Conservation (phyloP, 2,888 invertebrate genomes). For the Amphipyra berbera region DNA sequence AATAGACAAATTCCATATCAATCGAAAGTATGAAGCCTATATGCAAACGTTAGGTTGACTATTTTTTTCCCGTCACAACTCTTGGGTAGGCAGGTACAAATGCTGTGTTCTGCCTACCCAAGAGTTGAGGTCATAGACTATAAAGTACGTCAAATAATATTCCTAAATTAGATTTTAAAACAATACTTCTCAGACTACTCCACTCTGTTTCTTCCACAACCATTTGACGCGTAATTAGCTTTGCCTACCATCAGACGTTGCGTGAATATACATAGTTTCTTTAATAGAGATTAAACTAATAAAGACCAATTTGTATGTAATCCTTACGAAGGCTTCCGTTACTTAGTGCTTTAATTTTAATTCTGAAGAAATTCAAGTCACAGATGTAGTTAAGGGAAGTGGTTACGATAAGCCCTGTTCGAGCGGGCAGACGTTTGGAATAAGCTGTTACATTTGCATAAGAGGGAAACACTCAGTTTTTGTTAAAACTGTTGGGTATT, state of each 20-base stretch:
- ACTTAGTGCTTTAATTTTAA: constrained; percentile 47
- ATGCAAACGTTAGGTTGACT: no score
- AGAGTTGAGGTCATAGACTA: no score
- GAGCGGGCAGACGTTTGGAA: constrained; percentile 43
- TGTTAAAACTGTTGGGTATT: constrained; percentile 36
- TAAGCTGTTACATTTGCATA: constrained; percentile 53
- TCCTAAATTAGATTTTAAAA: no score
- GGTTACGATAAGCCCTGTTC: constrained; percentile 48
- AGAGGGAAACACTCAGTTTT: constrained; percentile 48
- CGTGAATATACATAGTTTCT: constrained; percentile 25
- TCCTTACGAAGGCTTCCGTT: constrained; percentile 15
- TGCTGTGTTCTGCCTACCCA: no score
- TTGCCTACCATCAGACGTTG: constrained; percentile 4
- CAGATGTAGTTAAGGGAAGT: constrained; percentile 50
- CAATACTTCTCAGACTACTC: no score
- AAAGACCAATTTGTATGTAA: constrained; percentile 49
- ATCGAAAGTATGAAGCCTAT: no score
- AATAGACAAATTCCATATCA: no score
- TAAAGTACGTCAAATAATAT: no score
- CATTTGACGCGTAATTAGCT: constrained; percentile 10
- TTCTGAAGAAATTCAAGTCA: constrained; percentile 54
- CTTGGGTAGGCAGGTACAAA: no score
- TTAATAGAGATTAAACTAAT: constrained; percentile 33
- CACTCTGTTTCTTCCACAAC: neutral
- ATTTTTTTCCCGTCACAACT: no score